Conservation (phyloP, 2,797 vertebrate genomes). For the Myotis planiceps region DNA sequence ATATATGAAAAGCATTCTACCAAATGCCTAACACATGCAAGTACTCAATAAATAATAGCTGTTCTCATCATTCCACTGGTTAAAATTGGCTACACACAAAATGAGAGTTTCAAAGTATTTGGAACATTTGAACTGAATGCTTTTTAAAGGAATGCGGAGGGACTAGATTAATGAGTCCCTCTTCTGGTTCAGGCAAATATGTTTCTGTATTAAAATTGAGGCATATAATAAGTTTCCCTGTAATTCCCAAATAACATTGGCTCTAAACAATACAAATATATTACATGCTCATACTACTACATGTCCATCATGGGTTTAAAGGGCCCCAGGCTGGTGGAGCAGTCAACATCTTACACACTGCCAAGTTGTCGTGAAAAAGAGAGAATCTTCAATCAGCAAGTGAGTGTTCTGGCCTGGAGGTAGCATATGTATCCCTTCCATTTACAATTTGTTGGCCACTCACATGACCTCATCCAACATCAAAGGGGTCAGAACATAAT, state of each 20-base stretch:
- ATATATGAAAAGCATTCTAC: slow-evolving; percentile 16
- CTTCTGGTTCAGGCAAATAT: not conserved
- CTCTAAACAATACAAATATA: not conserved
- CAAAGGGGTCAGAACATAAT: not conserved
- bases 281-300: not conserved
- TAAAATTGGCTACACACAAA: slow-evolving; percentile 18
- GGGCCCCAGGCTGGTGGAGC: not conserved
- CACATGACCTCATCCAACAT: not conserved
- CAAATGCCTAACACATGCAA: slow-evolving; percentile 49
- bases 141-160: not conserved
- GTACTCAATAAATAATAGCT: slow-evolving; percentile 56
- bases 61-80: slow-evolving; percentile 48
- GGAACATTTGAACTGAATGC: slow-evolving; percentile 7
- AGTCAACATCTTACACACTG: not conserved
- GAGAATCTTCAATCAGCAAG: not conserved
- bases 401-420: not conserved
- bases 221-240: not conserved
- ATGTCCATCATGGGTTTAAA: not conserved
- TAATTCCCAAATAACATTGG: not conserved
- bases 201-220: not conserved
- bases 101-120: slow-evolving; percentile 52
- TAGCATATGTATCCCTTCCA: not conserved
- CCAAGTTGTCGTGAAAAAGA: not conserved
- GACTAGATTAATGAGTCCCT: slow-evolving; percentile 23
- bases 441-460: not conserved